These are phyloP conservation scores for Euthynnus affinis DNA, from an alignment of 2,797 vertebrate species.

Conservation along the genomic window DNA sequence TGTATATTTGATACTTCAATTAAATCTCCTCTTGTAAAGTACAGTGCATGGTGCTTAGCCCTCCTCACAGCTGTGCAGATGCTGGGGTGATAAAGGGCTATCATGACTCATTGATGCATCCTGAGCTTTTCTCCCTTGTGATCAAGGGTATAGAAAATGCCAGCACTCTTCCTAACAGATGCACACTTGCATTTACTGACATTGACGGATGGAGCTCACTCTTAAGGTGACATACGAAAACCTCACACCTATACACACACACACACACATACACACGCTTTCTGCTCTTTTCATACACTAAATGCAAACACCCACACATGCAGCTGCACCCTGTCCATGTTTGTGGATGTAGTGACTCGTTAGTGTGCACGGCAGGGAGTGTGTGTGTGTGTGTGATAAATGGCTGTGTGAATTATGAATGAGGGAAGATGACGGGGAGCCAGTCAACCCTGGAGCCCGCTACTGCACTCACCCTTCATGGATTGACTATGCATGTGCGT, in stretches of 20 bases:
- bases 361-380: constrained; percentile 56
- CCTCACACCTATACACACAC: background rate
- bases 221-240: constrained; percentile 45
- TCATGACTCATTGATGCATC: constrained; percentile 67
- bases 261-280: constrained; percentile 28
- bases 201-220: constrained; percentile 62
- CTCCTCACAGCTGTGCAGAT: constrained; percentile 18
- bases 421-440: constrained; percentile 65
- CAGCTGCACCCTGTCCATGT: constrained; percentile 43
- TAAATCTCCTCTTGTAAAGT: constrained; percentile 12
- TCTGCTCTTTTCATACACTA: constrained; percentile 24
- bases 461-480: constrained; percentile 30
- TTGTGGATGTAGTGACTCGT: constrained; percentile 52
- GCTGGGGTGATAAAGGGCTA: constrained; percentile 59
- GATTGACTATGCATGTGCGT: constrained; percentile 19
- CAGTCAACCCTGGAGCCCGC: constrained; percentile 49
- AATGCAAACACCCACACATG: constrained; percentile 50
- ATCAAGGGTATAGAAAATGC: constrained; percentile 71
- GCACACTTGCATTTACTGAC: constrained; percentile 46
- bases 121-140: constrained; percentile 64
- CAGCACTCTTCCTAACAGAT: constrained; percentile 43
- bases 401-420: constrained; percentile 83
- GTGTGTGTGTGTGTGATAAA: constrained; percentile 71
- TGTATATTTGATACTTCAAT: constrained; percentile 22
- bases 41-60: background rate